These are phyloP conservation scores for Prunella strophiata DNA, from an alignment of 2,797 vertebrate genomes.

Conservation along the genomic window DNA sequence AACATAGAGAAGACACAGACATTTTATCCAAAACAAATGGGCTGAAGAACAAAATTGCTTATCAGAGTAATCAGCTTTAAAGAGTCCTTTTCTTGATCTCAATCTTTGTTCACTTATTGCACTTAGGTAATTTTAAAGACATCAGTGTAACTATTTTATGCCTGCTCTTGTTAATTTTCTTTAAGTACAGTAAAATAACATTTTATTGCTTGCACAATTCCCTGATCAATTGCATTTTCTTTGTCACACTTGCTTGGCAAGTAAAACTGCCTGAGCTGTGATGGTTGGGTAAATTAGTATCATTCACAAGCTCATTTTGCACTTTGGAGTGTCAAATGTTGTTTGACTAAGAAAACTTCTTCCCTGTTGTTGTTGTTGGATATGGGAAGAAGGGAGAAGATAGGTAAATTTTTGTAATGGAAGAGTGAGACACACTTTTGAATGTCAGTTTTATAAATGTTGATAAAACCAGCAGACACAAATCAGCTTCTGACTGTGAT, in stretches of 20 bases:
- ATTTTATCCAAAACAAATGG: slow-evolving; percentile 17
- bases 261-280: slow-evolving; percentile 64
- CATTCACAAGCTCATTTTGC: slow-evolving; percentile 78
- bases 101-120: neutral
- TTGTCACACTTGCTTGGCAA: slow-evolving; percentile 68
- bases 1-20: neutral
- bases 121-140: slow-evolving; percentile 19
- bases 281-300: slow-evolving; percentile 78
- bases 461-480: slow-evolving; percentile 64
- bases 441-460: slow-evolving; percentile 55
- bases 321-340: slow-evolving; percentile 56
- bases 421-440: slow-evolving; percentile 20
- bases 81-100: neutral
- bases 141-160: slow-evolving; percentile 30
- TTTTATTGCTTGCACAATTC: slow-evolving; percentile 66
- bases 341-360: slow-evolving; percentile 56
- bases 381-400: slow-evolving; percentile 44
- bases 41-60: slow-evolving; percentile 6
- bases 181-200: slow-evolving; percentile 57
- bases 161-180: slow-evolving; percentile 65
- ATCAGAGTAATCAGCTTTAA: slow-evolving; percentile 22
- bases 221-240: slow-evolving; percentile 67
- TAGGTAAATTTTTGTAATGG: slow-evolving; percentile 54
- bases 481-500: slow-evolving; percentile 50
- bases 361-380: slow-evolving; percentile 36